Base-by-base conservation (phyloP, 2,113 vertebrate genomes). In the Holacanthus passer region DNA sequence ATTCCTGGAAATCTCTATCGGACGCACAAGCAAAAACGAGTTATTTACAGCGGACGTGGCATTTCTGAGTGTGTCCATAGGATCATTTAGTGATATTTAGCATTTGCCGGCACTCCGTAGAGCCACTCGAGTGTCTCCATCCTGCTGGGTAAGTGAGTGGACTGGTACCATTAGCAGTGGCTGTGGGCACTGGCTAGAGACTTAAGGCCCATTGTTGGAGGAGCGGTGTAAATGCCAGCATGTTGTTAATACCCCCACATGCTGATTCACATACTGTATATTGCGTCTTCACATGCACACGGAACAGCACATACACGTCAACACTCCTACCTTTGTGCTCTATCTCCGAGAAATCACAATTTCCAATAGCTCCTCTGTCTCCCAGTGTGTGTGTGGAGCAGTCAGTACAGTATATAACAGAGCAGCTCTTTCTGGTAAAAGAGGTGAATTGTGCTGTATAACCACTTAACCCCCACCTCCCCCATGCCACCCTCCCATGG, bases 401-500 rank as follows among this genome's bases (percentile, higher is more conserved):
- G 79, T 87, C 77, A 77, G 79, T 86, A 91, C 87, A 83, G 90
- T 93, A 88, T 83, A 83, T 48, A 68, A 86, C 69, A 88, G 84
- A 27, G 84, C 83, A 82, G 73, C 82, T 88, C 72, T 89, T 90
- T 93, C 88, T 89, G 84, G 89, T 91, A 83, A 88, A 62, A 87
- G 77, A 76, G 79, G 87, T 92, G 93, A 94, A 94, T 92, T 94
- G 91, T 90, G 86, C 92, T 82, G 91, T 89, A 90, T 86, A 86
- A 79, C 88, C 87, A 91, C 88, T 90, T 92, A 91, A 92, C 81
- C 79, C 82, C 7, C 35, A 37, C 12, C 71, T 84, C 84, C 53
- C 29, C 80, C 29, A 35, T 76, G 65, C 77, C 82, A 76, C 56
- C 83, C 74, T 87, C 87, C 88, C 77, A 63, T 84, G 81, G 87